Evolutionary conservation across 2,113 vertebrate species (phyloP).

Genomic region (rabbit (Oryctolagus cuniculus)): mOryCun1.1 NC_091435.1:75284501-75285000

Average conservation of each 20-base stretch:
- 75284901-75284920: not conserved
- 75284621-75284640: not conserved
- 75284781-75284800: not conserved
- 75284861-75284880: not conserved
- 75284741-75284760: not conserved
- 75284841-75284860: not conserved
- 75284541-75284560: slow-evolving; percentile 41
- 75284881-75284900: not conserved
- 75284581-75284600: slow-evolving; percentile 21
- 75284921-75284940: not conserved
- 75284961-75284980: not conserved
- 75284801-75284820: not conserved
- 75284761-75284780: not conserved
- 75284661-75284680: not conserved
- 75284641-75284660: not conserved
- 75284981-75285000: not conserved
- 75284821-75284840: not conserved
- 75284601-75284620: slow-evolving; percentile 43
- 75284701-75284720: not conserved
- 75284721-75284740: not conserved
- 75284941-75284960: not conserved
- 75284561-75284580: slow-evolving; percentile 3
- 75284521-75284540: not conserved
- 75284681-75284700: not conserved
- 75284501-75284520: slow-evolving; percentile 32